Evolutionary conservation across 2,113 vertebrate species (phyloP), one percentile per base, ranked within the genome.

Genomic region (Oncorhynchus masou): DNA sequence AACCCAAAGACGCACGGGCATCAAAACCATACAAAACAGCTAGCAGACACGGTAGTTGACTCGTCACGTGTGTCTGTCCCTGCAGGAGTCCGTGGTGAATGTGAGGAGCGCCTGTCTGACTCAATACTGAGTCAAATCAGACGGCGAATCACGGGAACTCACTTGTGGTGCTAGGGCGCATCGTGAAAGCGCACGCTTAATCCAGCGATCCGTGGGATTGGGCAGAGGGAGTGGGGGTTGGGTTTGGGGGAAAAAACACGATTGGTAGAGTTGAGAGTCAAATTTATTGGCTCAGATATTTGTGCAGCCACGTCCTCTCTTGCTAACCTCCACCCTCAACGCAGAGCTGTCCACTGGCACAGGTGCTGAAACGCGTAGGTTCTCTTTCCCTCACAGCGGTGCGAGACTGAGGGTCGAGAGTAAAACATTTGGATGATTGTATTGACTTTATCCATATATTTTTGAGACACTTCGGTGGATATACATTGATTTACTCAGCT

Each of bases 271-370:
- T 83, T 80, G 81, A 79, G 84, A 86, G 83, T 86, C 87, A 84
- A 93, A 92, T 86, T 90, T 91, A 87, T 93, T 90, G 88, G 89
- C 87, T 92, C 91, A 60, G 91, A 86, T 79, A 82, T 77, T 79
- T 25, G 80, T 83, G 76, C 87, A 66, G 74, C 82, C 72, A 78
- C 71, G 79, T 81, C 74, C 74, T 79, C 83, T 81, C 15, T 48
- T 80, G 74, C 69, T 27, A 31, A 81, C 76, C 83, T 76, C 71
- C 87, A 54, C 16, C 51, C 25, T 71, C 51, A 4, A 45, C 65
- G 71, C 83, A 85, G 86, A 89, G 89, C 91, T 92, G 85, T 91
- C 90, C 90, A 27, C 49, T 75, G 20, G 11, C 78, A 80, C 71
- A 82, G 89, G 89, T 89, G 87, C 91, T 92, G 92, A 92, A 92